These are phyloP conservation scores for Epinephelus malabaricus DNA, from an alignment of 2,797 vertebrate genomes.

Conservation along the genomic window DNA sequence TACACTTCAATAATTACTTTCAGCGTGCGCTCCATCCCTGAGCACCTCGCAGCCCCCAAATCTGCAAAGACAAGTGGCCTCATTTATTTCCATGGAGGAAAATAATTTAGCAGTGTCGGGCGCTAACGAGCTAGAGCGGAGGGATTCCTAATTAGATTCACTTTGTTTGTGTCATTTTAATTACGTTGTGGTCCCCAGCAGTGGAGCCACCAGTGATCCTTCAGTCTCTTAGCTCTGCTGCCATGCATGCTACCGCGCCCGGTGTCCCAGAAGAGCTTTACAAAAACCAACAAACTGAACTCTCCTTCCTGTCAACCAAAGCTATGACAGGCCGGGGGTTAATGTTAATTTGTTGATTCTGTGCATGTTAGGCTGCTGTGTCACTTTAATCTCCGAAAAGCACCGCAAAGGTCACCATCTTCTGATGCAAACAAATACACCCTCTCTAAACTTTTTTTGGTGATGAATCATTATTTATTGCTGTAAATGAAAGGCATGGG, in stretches of 20 bases:
- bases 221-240: slow-evolving; percentile 77
- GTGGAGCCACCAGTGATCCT: slow-evolving; percentile 86
- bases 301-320: slow-evolving; percentile 59
- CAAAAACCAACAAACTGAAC: slow-evolving; percentile 67
- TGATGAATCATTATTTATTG: slow-evolving; percentile 85
- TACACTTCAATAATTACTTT: slow-evolving; percentile 84
- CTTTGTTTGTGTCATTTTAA: slow-evolving; percentile 96
- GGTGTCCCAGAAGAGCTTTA: slow-evolving; percentile 71
- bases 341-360: slow-evolving; percentile 79
- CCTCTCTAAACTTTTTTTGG: slow-evolving; percentile 80
- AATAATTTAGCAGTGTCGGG: slow-evolving; percentile 90
- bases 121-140: slow-evolving; percentile 89
- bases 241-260: slow-evolving; percentile 55
- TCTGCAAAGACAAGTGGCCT: slow-evolving; percentile 90
- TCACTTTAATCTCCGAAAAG: slow-evolving; percentile 78
- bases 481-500: slow-evolving; percentile 82
- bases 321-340: slow-evolving; percentile 64
- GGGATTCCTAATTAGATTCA: slow-evolving; percentile 94
- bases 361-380: slow-evolving; percentile 72
- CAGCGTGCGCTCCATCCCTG: slow-evolving; percentile 63
- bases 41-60: slow-evolving; percentile 83
- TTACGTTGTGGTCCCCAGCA: slow-evolving; percentile 89
- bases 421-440: slow-evolving; percentile 81
- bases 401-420: slow-evolving; percentile 77
- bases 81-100: slow-evolving; percentile 89